phyloP scores from a whole-genome alignment of 2,888 invertebrate genomes.

The Brenthis hecate region DNA sequence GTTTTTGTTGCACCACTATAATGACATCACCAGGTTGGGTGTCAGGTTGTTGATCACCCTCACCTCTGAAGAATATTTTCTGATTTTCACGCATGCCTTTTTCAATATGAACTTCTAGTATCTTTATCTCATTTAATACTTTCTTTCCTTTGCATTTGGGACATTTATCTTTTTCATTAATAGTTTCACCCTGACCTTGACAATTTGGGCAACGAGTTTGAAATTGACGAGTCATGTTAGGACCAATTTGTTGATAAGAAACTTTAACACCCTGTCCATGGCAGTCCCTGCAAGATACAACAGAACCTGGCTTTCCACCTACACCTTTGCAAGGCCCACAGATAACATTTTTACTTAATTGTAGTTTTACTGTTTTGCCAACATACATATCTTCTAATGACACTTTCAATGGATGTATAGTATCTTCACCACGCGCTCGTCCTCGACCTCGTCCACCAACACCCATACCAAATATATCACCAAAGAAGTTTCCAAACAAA shows the following conservation, averaged over 20 bases:
- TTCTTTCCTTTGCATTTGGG: conserved; percentile 91
- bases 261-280: conserved; percentile 90
- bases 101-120: conserved; percentile 93
- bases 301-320: conserved; percentile 87
- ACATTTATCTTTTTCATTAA: conserved; percentile 92
- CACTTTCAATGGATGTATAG: conserved; percentile 91
- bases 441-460: conserved; percentile 79
- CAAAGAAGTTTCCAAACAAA: conserved; percentile 85
- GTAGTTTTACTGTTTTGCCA: conserved; percentile 92
- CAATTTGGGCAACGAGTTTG: conserved; percentile 84
- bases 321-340: conserved; percentile 90
- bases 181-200: conserved; percentile 86
- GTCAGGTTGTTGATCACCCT: conserved; percentile 95
- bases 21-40: conserved; percentile 94
- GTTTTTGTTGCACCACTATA: conserved; percentile 91
- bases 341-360: conserved; percentile 91
- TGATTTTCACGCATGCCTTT: conserved; percentile 94
- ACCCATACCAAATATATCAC: conserved; percentile 84
- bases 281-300: conserved; percentile 87
- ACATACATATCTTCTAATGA: conserved; percentile 95
- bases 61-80: conserved; percentile 92
- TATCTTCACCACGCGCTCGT: conserved; percentile 89
- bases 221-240: conserved; percentile 85
- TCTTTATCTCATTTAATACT: conserved; percentile 90
- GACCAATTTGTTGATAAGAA: conserved; percentile 86